Evolutionary conservation across 2,113 vertebrate species (phyloP), one percentile per base, ranked within the genome.

Genomic region (Ciconia stormi): DNA sequence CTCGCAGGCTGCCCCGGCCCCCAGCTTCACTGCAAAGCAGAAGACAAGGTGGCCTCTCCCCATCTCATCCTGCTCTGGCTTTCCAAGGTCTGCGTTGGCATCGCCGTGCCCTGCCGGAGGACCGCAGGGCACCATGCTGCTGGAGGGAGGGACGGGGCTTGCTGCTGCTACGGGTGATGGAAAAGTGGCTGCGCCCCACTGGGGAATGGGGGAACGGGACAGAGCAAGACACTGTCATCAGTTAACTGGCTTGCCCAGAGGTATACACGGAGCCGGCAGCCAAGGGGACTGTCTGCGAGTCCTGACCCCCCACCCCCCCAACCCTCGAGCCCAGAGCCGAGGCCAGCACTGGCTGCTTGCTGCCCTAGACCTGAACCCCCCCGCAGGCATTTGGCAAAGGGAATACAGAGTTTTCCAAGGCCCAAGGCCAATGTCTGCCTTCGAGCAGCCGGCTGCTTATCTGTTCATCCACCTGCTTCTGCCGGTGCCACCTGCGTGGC

Each of bases 401-500:
- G 55, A 79, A 67, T 9, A 38, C 0, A 0, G 80, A 71, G 19
- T 78, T 95, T 89, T 62, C 32, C 80, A 52, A 87, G 50, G 25
- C 63, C 44, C 40, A 6, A 49, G 55, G 36, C 59, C 62, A 34
- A 27, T 0, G 1, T 50, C 74, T 52, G 79, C 61, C 83, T 14
- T 13, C 4, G 1, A 77, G 44, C 70, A 88, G 70, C 16, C 10
- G 1, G 72, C 53, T 73, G 78, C 19, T 78, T 95, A 97, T 95
- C 94, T 89, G 76, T 58, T 84, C 91, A 93, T 96, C 98, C 98
- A 98, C 78, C 97, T 97, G 89, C 93, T 97, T 90, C 93, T 94
- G 30, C 80, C 73, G 20, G 96, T 74, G 80, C 95, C 97, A 50
- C 96, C 98, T 16, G 97, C 63, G 1, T 62, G 90, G 85, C 95